phyloP scores from a whole-genome alignment of 1,140 invertebrate species.

The Microplitis demolitor region DNA sequence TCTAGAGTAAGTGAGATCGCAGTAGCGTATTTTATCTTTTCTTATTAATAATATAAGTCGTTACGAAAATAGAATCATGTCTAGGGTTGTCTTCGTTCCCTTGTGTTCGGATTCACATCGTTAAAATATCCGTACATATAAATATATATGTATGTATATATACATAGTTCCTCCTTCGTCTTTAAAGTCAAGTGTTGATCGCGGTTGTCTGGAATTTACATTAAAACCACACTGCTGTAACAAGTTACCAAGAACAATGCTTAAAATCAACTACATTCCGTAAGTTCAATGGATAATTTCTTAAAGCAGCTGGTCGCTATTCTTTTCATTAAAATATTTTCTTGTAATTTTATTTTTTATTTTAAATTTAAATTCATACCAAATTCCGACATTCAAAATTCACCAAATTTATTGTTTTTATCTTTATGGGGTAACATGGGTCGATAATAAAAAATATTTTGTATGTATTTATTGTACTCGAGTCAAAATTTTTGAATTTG shows the following conservation, averaged over 20 bases:
- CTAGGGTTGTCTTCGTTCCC: conserved; percentile 3
- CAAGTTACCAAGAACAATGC: neutral
- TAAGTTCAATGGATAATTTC: conserved; percentile 4
- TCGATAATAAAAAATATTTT: too few relatives aligned
- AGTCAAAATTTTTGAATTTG: too few relatives aligned
- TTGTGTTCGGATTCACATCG: neutral
- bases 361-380: neutral
- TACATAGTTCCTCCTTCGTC: too few relatives aligned
- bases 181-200: neutral
- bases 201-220: conserved; percentile 8
- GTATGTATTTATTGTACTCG: too few relatives aligned
- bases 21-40: neutral
- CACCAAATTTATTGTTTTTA: too few relatives aligned
- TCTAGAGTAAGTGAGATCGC: neutral
- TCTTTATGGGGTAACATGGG: too few relatives aligned
- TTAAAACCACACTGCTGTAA: neutral
- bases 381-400: neutral
- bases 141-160: too few relatives aligned
- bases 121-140: neutral
- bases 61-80: neutral
- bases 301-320: conserved; percentile 2
- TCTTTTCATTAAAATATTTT: conserved; percentile 1
- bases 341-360: neutral
- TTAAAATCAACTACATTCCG: neutral
- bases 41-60: neutral